Evolutionary conservation across 2,797 vertebrate genomes (phyloP), one percentile per base, ranked within the genome.

Genomic region (Anas bahamensis): DNA sequence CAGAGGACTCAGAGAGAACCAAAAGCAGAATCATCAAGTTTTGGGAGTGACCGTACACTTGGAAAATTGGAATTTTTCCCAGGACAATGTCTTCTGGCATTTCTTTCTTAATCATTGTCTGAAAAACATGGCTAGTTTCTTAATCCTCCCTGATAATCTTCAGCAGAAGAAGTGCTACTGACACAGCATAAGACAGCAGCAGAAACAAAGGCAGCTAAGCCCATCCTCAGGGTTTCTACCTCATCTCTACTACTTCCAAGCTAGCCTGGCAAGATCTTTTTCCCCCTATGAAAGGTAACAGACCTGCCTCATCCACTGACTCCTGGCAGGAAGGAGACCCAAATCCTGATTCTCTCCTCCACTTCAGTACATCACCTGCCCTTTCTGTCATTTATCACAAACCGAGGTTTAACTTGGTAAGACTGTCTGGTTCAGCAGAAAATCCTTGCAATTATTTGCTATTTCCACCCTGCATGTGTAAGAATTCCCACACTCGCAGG

Each of bases 381-480:
- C 61, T 10, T 87, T 13, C 33, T 83, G 76, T 9, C 3, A 1
- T 9, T n/a, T 55, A 5, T 4, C 79, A 70, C 71, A 69, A 69
- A 22, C 77, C 8, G 17, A 69, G 23, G 13, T 7, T 33, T 4
- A 28, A 17, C 50, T 17, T 19, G 31, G 24, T 31, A 12, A 26
- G 29, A 3, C 66, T 18, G 2, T 1, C 16, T 31, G n/a, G n/a
- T 56, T n/a, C 1, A 55, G 35, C 64, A 76, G 31, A 5, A 63
- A 13, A 19, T 3, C 52, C 39, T 59, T 69, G 22, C 48, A 69
- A 7, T 23, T 17, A 2, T n/a, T 21, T 60, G 7, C 16, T 8
- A 17, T 4, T n/a, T 5, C 5, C 22, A 15, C 15, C 6, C 33
- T 6, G 3, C 8, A 15, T 10, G 6, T 0, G 1, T 24, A 16